Percentiles rank a stretch among this genome's conserved stretches.
phyloP scores from a whole-genome alignment of 2,113 vertebrate species.

The Macaca mulatta region DNA sequence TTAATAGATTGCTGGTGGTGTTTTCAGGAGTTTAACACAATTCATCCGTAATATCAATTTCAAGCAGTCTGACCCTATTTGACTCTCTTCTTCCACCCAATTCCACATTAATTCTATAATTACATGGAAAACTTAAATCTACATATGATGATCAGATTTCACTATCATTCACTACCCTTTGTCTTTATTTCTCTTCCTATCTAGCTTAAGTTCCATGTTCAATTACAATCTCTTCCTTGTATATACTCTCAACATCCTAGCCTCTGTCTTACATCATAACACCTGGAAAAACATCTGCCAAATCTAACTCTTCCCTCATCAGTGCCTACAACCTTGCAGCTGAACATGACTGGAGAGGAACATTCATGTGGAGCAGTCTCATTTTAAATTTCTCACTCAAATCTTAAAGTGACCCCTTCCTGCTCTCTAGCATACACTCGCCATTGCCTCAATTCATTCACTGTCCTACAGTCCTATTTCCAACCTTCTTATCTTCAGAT shows the following conservation, averaged over 20 bases:
- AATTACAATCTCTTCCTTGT: neutral
- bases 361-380: neutral
- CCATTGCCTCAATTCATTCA: neutral
- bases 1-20: neutral
- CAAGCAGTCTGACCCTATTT: neutral
- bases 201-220: neutral
- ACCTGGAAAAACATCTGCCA: neutral
- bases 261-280: neutral
- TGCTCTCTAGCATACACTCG: neutral
- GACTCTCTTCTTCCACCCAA: neutral
- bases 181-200: neutral
- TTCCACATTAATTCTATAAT: neutral
- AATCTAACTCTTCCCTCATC: neutral
- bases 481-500: neutral
- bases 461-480: neutral
- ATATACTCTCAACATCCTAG: neutral
- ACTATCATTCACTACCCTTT: neutral
- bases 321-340: neutral
- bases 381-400: neutral
- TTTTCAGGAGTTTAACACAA: neutral
- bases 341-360: neutral
- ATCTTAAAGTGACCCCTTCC: neutral
- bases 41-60: neutral
- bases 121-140: neutral
- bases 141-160: neutral